phyloP scores from a whole-genome alignment of 2,888 invertebrate species.

The Lucinisca nassula region DNA sequence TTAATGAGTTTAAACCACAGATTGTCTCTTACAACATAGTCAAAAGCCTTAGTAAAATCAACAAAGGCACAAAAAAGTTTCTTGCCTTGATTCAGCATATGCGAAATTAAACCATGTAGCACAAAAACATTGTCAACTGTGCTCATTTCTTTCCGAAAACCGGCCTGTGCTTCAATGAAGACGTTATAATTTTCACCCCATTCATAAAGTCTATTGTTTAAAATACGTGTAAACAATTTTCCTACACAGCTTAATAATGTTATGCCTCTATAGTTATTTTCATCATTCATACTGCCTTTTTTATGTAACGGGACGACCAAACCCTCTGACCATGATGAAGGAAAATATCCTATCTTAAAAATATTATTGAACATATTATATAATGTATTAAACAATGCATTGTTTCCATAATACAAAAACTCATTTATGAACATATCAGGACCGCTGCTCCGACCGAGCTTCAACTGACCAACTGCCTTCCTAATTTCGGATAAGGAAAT shows the following conservation, averaged over 20 bases:
- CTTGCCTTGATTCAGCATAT: neutral
- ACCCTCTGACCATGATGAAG: conserved; percentile 13
- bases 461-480: neutral
- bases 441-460: neutral
- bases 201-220: neutral
- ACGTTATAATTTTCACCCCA: neutral
- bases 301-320: conserved; percentile 25
- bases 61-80: conserved; percentile 29
- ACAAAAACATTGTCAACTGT: conserved; percentile 36
- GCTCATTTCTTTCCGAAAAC: conserved; percentile 20
- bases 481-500: neutral
- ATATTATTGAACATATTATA: conserved; percentile 12
- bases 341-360: conserved; percentile 11
- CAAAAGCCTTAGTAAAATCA: conserved; percentile 41
- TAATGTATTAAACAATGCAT: neutral
- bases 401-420: conserved; percentile 26
- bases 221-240: conserved; percentile 14
- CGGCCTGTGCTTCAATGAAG: conserved; percentile 17
- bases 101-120: conserved; percentile 18
- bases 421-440: conserved; percentile 22
- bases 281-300: conserved; percentile 15
- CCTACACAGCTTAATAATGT: conserved; percentile 27
- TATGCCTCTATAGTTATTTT: conserved; percentile 36
- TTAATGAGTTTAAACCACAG: conserved; percentile 35
- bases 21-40: conserved; percentile 17